Evolutionary conservation across 2,797 vertebrate species (phyloP), one percentile per base, ranked within the genome.

Genomic region (Phrynocephalus guinanensis): DNA sequence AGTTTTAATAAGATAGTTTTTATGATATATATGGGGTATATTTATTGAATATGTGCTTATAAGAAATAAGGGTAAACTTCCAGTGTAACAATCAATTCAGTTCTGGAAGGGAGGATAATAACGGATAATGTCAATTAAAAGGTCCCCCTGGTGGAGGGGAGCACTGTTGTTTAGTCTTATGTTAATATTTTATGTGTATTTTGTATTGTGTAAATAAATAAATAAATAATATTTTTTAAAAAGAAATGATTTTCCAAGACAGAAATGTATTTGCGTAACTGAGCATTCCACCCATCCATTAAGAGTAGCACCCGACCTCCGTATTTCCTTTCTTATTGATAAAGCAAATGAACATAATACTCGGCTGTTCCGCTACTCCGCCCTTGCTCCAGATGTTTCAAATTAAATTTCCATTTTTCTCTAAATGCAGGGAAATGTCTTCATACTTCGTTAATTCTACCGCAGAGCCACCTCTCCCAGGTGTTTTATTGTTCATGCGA

Each of bases 401-500:
- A 79, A 79, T 79, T 73, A 83, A 2, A 30, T 84, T 83, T 30
- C 71, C 44, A 48, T 79, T 87, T 87, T 30, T 22, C 6, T 33
- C n/a, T 24, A 6, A 60, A 76, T 26, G n/a, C 16, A 78, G 68
- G 79, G 20, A 50, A 79, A 80, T 30, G 24, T 20, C 68, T 88
- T 63, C 76, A 85, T 76, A 33, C 60, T 85, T 75, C 5, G 4
- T 8, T 75, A 67, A 85, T 56, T 85, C 44, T 15, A 24, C 44
- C 22, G 77, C 78, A 84, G 26, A 73, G 26, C 18, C 11, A 60
- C 20, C 75, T 33, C 9, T 80, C 70, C n/a, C 77, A 68, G 75
- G 30, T 84, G 68, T n/a, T 67, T 84, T 73, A 84, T 81, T 85
- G 56, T 80, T 80, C 78, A 71, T 84, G 18, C 24, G 68, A 75